A percentile compares a stretch with the other conserved stretches of the same genome.
These are phyloP conservation scores for Grapholita molesta DNA, from an alignment of 1,140 invertebrate genomes.

Conservation along the genomic window DNA sequence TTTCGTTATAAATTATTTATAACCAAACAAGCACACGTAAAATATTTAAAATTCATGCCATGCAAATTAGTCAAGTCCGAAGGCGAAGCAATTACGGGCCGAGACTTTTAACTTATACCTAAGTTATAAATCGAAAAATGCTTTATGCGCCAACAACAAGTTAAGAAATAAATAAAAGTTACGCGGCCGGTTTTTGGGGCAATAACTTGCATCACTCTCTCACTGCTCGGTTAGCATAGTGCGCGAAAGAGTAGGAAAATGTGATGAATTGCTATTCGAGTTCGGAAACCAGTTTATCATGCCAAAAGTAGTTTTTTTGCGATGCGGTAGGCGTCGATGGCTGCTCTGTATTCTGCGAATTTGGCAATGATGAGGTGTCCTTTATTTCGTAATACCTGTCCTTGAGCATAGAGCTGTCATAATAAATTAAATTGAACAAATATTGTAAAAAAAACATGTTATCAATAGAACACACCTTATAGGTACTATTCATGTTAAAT, in stretches of 20 bases:
- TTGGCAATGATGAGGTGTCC: constrained; percentile 23
- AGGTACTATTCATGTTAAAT: no score
- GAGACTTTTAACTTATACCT: constrained; percentile 28
- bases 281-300: constrained; percentile 64
- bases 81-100: constrained; percentile 40
- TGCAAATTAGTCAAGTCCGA: constrained; percentile 48
- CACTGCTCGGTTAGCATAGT: background rate
- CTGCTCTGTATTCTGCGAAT: constrained; percentile 43
- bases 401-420: background rate
- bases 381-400: background rate
- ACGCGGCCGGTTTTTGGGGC: constrained; percentile 42
- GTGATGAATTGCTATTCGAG: constrained; percentile 42
- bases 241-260: constrained; percentile 30
- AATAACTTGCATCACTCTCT: constrained; percentile 12
- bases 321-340: constrained; percentile 51
- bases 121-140: constrained; percentile 53
- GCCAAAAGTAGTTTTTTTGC: constrained; percentile 45
- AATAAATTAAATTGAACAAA: background rate
- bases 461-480: no score
- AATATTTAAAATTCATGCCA: constrained; percentile 47
- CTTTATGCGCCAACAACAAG: constrained; percentile 58
- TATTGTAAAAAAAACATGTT: no score
- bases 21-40: constrained; percentile 16
- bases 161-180: constrained; percentile 71
- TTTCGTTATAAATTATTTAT: constrained; percentile 11